Conservation (phyloP, 2,113 vertebrate genomes). For the Lipophrys pholis region DNA sequence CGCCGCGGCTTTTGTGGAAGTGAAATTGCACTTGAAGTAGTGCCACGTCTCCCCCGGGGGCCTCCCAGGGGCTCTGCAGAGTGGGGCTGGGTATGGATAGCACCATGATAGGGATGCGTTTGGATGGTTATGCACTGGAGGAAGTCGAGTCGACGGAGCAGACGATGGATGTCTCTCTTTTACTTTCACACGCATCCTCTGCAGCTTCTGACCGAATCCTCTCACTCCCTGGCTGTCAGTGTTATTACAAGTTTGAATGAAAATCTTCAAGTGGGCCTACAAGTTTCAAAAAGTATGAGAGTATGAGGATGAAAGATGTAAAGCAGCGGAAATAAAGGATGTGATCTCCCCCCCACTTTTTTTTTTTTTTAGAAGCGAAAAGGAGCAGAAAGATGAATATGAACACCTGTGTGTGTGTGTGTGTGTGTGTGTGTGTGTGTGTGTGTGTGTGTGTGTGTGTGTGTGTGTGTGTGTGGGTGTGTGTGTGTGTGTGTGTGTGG, state of each 20-base stretch:
- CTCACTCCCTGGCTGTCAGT: constrained; percentile 15
- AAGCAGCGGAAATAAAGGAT: constrained; percentile 40
- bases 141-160: constrained; percentile 35
- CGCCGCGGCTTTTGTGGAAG: constrained; percentile 56
- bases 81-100: constrained; percentile 54
- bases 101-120: constrained; percentile 62
- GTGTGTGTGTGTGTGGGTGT: too few relatives aligned
- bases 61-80: neutral
- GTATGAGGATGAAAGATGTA: constrained; percentile 25
- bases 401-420: constrained; percentile 2
- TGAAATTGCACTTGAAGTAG: constrained; percentile 62
- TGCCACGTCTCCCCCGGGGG: constrained; percentile 42
- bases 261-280: constrained; percentile 37
- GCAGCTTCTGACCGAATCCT: constrained; percentile 38
- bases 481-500: neutral
- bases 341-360: constrained; percentile 20
- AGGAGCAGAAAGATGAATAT: constrained; percentile 29
- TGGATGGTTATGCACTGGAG: constrained; percentile 46
- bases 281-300: constrained; percentile 11
- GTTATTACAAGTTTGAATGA: constrained; percentile 70
- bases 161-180: constrained; percentile 34
- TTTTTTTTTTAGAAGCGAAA: constrained; percentile 49
- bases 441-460: too few relatives aligned
- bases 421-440: too few relatives aligned
- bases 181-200: constrained; percentile 22